Percentiles rank a stretch among this genome's conserved stretches.
Evolutionary conservation across 2,888 invertebrate genomes (phyloP).

Genomic region (Mesorhabditis belari): DNA sequence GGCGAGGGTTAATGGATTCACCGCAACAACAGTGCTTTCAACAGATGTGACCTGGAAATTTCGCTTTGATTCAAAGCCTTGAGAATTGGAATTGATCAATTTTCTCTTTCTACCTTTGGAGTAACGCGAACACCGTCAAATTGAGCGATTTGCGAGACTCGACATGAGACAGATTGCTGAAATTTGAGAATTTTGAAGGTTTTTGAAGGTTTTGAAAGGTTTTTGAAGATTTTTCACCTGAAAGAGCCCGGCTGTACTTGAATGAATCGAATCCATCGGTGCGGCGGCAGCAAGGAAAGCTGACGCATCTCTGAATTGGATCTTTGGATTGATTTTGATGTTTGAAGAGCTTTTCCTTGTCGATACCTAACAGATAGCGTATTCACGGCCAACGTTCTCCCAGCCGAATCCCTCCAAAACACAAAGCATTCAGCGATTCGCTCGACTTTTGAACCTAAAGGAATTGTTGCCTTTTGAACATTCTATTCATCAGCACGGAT

Average conservation of each 20-base stretch:
- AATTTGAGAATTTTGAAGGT: too few relatives aligned
- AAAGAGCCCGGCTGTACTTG: neutral
- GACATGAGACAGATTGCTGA: neutral
- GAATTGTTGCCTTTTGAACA: too few relatives aligned
- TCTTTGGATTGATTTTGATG: too few relatives aligned
- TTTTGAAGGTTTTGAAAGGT: too few relatives aligned
- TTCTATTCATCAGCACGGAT: too few relatives aligned
- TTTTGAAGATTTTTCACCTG: too few relatives aligned
- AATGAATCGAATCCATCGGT: neutral
- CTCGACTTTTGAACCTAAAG: neutral
- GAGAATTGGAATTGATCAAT: neutral
- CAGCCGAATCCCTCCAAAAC: conserved; percentile 8
- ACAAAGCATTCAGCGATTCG: conserved; percentile 13
- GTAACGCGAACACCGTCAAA: neutral
- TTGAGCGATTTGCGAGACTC: neutral
- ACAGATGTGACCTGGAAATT: neutral
- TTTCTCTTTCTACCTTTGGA: neutral
- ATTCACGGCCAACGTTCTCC: conserved; percentile 28
- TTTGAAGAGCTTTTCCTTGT: too few relatives aligned
- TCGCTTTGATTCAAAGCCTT: too few relatives aligned
- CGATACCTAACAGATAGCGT: conserved; percentile 20
- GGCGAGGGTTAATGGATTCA: conserved; percentile 30
- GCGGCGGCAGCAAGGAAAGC: neutral
- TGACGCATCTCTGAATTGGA: neutral
- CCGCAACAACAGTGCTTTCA: conserved; percentile 15